These are phyloP conservation scores for Zonitis immaculata DNA, from an alignment of 2,888 invertebrate species.

Conservation along the genomic window DNA sequence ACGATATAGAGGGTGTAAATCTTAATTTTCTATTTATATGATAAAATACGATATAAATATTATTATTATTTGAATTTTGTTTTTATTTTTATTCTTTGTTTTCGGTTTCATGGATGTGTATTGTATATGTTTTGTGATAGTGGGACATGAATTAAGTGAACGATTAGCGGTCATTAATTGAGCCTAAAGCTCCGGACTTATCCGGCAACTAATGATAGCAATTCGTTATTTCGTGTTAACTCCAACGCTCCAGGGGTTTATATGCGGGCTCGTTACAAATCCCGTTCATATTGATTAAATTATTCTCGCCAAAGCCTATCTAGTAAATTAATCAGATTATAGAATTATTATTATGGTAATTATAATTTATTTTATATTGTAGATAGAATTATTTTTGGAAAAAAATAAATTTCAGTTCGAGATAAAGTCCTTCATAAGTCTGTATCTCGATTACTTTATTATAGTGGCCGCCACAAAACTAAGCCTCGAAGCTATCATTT, in stretches of 20 bases:
- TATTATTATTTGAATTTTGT: no score
- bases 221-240: constrained; percentile 17
- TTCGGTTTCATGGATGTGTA: not conserved
- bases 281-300: constrained; percentile 18
- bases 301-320: not conserved
- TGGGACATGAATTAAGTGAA: constrained; percentile 26
- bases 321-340: constrained; percentile 1
- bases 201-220: constrained; percentile 19
- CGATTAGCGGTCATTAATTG: constrained; percentile 29
- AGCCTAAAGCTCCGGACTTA: constrained; percentile 21
- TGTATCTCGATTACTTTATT: constrained; percentile 43
- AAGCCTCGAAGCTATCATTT: constrained; percentile 47
- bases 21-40: constrained; percentile 15
- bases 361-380: not conserved
- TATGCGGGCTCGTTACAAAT: constrained; percentile 18
- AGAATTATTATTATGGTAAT: constrained; percentile 8
- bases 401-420: not conserved
- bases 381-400: constrained; percentile 3
- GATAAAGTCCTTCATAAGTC: constrained; percentile 29
- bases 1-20: constrained; percentile 18
- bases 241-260: constrained; percentile 7
- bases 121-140: constrained; percentile 1
- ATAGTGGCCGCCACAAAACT: constrained; percentile 42
- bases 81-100: no score
- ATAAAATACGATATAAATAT: no score